These are phyloP conservation scores for Synanthedon andrenaeformis DNA, from an alignment of 2,888 invertebrate genomes.

Conservation along the genomic window DNA sequence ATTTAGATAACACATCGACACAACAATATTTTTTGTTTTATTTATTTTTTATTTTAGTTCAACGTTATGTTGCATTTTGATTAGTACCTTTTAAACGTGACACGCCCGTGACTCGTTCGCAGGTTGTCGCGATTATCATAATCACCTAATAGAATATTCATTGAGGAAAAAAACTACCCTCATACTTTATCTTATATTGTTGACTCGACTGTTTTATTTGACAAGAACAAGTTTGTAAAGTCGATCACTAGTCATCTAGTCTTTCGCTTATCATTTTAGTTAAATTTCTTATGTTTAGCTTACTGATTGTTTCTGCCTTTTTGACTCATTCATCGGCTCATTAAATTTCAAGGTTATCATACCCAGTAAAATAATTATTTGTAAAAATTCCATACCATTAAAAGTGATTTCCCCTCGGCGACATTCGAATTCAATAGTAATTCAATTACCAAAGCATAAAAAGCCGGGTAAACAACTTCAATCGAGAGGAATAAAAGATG, in stretches of 20 bases:
- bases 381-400: constrained; percentile 11
- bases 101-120: constrained; percentile 5
- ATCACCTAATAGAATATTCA: constrained; percentile 8
- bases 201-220: constrained; percentile 21
- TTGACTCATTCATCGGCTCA: constrained; percentile 3
- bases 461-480: constrained; percentile 34
- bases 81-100: constrained; percentile 5
- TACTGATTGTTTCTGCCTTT: background rate
- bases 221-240: constrained; percentile 17
- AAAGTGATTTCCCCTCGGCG: constrained; percentile 24
- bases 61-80: constrained; percentile 5
- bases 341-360: constrained; percentile 5
- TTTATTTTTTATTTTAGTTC: constrained; percentile 4
- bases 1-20: constrained; percentile 38
- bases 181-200: constrained; percentile 16
- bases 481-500: constrained; percentile 32
- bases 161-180: constrained; percentile 2
- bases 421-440: constrained; percentile 26
- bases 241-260: constrained; percentile 10
- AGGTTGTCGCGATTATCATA: constrained; percentile 10
- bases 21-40: constrained; percentile 7
- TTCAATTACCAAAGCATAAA: constrained; percentile 34
- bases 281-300: constrained; percentile 5
- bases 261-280: constrained; percentile 7
- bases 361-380: background rate